Evolutionary conservation across 1,140 invertebrate species (phyloP).

Genomic region (Matsumurasca onukii): DNA sequence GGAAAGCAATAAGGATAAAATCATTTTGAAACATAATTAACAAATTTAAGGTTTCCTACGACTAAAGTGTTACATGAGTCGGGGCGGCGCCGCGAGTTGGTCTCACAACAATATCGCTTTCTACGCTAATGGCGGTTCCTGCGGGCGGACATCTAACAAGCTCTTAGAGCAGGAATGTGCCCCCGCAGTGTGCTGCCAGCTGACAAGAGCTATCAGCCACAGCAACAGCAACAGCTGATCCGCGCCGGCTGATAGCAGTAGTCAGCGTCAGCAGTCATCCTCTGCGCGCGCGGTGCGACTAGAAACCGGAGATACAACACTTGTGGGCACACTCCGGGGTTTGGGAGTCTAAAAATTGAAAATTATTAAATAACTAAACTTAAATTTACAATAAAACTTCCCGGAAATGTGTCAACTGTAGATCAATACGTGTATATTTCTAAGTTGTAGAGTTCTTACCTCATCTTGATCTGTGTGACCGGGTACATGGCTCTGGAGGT

Average conservation of each 20-base stretch:
- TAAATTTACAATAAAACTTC: too few relatives aligned
- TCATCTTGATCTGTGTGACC: constrained; percentile 65
- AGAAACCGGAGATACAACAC: too few relatives aligned
- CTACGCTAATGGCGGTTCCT: neutral
- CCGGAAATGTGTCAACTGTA: too few relatives aligned
- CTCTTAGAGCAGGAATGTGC: neutral
- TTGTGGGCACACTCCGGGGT: too few relatives aligned
- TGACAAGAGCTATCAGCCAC: neutral
- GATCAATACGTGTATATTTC: too few relatives aligned
- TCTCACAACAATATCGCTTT: neutral
- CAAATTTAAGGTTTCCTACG: neutral
- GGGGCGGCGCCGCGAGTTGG: neutral
- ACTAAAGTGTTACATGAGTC: neutral
- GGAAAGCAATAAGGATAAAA: neutral
- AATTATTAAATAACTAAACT: too few relatives aligned
- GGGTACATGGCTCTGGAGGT: constrained; percentile 60
- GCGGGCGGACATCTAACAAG: neutral
- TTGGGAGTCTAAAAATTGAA: too few relatives aligned
- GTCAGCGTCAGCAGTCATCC: too few relatives aligned
- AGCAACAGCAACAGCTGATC: neutral
- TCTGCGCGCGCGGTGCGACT: too few relatives aligned
- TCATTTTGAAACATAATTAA: neutral
- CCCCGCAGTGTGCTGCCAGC: too few relatives aligned
- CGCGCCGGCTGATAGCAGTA: too few relatives aligned
- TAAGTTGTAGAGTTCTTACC: constrained; percentile 52